Conservation (phyloP, 2,113 vertebrate species). For the Heteronetta atricapilla region DNA sequence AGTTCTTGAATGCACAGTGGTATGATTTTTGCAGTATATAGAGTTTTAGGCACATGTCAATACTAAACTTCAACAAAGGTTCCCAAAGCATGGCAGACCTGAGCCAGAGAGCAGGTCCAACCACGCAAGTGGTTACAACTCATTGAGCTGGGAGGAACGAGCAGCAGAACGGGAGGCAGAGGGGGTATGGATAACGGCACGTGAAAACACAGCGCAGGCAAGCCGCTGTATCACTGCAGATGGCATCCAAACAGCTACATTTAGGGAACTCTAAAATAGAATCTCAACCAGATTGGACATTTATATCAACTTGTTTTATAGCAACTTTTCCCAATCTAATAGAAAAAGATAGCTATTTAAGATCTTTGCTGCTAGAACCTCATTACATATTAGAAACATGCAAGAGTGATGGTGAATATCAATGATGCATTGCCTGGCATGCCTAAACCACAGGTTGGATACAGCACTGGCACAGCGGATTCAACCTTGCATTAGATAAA, state of each 20-base stretch:
- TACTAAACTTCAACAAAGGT: background rate
- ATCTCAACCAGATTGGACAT: background rate
- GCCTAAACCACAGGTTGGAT: background rate
- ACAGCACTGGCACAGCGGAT: background rate
- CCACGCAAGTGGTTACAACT: background rate
- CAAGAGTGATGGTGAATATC: background rate
- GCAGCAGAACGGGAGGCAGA: background rate
- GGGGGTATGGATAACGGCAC: background rate
- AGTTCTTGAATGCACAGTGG: background rate
- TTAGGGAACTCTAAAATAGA: background rate
- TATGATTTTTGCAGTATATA: background rate
- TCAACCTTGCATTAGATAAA: background rate
- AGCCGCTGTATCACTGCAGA: background rate
- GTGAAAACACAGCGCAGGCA: background rate
- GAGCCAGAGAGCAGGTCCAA: background rate
- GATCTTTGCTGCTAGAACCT: background rate
- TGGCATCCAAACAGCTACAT: background rate
- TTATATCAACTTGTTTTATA: background rate
- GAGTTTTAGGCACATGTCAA: background rate
- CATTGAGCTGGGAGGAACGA: background rate
- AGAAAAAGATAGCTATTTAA: background rate
- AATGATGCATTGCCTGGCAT: fast-evolving
- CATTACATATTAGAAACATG: background rate
- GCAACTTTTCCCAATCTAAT: background rate
- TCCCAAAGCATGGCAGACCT: background rate